Conservation (phyloP, 2,797 vertebrate genomes). For the Potorous gilbertii region DNA sequence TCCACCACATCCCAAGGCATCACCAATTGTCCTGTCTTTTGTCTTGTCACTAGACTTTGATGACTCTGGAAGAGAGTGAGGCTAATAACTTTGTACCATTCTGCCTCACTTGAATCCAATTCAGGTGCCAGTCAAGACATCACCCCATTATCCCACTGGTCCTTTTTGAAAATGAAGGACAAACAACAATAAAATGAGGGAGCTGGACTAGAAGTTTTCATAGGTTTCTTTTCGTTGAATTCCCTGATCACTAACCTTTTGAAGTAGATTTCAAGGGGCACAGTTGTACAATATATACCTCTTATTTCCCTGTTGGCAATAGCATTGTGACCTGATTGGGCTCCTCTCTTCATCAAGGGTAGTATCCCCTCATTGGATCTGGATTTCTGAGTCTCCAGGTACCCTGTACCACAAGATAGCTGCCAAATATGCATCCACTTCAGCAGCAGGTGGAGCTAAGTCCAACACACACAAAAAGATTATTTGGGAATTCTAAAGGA, state of each 20-base stretch:
- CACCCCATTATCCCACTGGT: not conserved
- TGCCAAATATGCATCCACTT: not conserved
- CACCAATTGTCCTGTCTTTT: not conserved
- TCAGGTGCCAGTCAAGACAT: not conserved
- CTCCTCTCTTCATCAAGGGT: not conserved
- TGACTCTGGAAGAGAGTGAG: not conserved
- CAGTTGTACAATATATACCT: not conserved
- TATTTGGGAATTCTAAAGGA: constrained; percentile 42
- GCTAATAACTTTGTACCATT: not conserved
- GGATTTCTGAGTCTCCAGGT: not conserved
- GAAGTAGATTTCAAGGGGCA: not conserved
- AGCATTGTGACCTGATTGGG: not conserved
- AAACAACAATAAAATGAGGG: not conserved
- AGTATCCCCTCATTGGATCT: not conserved
- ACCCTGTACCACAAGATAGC: not conserved
- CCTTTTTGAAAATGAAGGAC: not conserved
- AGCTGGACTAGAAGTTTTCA: not conserved
- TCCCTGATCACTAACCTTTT: not conserved
- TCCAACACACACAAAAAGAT: constrained; percentile 29
- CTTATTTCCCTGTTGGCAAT: not conserved
- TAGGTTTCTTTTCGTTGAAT: not conserved
- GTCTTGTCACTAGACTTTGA: not conserved
- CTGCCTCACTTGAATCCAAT: not conserved
- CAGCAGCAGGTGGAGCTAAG: not conserved
- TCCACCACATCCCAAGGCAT: not conserved